Evolutionary conservation across 2,888 invertebrate species (phyloP), one percentile per base, ranked within the genome.

Genomic region (Fragum sueziense): DNA sequence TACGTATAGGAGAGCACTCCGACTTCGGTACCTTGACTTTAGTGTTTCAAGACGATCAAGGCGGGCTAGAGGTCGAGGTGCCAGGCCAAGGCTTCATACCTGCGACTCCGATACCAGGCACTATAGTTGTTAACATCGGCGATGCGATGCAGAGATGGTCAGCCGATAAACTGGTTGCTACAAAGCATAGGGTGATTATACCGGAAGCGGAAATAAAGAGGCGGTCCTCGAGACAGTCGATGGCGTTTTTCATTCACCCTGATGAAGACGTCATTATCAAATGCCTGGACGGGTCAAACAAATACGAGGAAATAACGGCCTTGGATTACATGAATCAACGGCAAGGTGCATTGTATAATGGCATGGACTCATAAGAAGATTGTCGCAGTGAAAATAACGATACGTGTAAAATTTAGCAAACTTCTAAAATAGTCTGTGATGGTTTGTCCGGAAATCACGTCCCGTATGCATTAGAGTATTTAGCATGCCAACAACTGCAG

Each of bases 111-210:
- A 94, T 97, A 69, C 96, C 96, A 0, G 96, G 96, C 37, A 96
- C 96, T 33, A 95, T 97, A 86, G 94, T 97, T 65, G 95, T 97
- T 37, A 96, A 96, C 90, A 95, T 96, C 31, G 97, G 96, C 25
- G 96, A 96, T 90, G 94, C 96, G 71, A 94, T 97, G 74, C 95
- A 96, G 25, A 94, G 95, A 59, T 96, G 96, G 97, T 96, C 97
- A 6, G 94, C 95, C 70, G 95, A 95, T 83, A 94, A 95, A 70
- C 95, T 96, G 75, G 95, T 95, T 27, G 96, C 97, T 72, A 94
- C 96, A 90, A 86, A 82, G 76, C 88, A 88, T 75, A 73, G 88
- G 9, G 87, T 88, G 17, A 37, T 86, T 9, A 79, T 86, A 29
- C 87, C 87, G 59, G 80, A 81, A 62, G 74, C 52, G 17, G 85